Conservation (phyloP, 35 echinoderm and acorn worm species). For the Ophiothrix spiculata region DNA sequence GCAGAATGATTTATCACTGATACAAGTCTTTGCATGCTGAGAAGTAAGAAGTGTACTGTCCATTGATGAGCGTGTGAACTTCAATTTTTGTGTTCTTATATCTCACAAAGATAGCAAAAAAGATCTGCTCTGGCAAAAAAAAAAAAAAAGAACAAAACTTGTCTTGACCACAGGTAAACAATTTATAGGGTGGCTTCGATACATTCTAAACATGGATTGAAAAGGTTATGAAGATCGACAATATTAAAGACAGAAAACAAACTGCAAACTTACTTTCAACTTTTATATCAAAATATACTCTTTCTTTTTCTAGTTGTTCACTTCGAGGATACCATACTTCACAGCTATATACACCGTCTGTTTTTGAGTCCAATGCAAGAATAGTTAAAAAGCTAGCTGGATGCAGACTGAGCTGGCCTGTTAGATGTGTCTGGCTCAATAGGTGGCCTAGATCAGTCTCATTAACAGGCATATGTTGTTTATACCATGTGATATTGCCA, state of each 20-base stretch:
- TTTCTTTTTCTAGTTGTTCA: neutral
- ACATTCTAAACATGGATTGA: no score
- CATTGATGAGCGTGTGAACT: no score
- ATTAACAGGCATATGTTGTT: neutral
- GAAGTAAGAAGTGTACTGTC: no score
- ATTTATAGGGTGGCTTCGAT: neutral
- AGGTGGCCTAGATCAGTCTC: neutral
- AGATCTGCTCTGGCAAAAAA: neutral
- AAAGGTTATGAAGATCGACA: neutral
- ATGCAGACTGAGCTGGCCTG: neutral
- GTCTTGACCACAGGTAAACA: neutral
- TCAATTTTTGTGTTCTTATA: no score
- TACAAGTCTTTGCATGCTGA: no score
- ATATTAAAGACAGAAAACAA: neutral
- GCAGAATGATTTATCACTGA: no score
- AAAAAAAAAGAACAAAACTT: neutral
- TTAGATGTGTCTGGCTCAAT: neutral
- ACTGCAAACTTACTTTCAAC: neutral
- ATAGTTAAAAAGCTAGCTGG: neutral
- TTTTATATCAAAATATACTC: neutral
- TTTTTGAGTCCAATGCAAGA: neutral
- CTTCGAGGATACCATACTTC: neutral
- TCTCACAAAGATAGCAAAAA: no score
- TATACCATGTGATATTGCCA: neutral
- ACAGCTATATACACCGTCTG: neutral